Percentiles rank a stretch among this genome's conserved stretches.
Evolutionary conservation across 2,797 vertebrate species (phyloP).

Genomic region (Simalia tracyae): DNA sequence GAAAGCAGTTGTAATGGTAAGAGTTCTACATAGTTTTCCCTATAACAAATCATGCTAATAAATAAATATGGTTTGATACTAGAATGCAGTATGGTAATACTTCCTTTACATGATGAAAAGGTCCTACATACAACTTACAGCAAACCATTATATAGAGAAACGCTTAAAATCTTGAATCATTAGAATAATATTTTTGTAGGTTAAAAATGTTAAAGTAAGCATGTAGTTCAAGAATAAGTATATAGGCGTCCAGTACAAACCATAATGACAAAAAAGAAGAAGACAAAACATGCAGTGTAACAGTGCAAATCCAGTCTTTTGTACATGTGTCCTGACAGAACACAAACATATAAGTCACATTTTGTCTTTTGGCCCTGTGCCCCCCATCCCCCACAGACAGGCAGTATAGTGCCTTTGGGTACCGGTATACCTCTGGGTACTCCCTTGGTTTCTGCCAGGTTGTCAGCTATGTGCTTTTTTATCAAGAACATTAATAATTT

Average conservation of each 20-base stretch:
- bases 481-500: neutral
- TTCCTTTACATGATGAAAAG: neutral
- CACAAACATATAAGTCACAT: neutral
- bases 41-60: neutral
- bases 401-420: neutral
- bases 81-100: neutral
- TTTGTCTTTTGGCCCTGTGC: neutral
- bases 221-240: neutral
- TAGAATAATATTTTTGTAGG: neutral
- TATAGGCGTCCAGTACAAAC: neutral
- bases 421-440: neutral
- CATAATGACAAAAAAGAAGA: neutral
- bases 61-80: conserved; percentile 1
- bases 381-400: neutral
- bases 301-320: neutral
- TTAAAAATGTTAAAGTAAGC: neutral
- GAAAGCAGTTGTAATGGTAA: neutral
- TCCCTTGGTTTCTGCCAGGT: neutral
- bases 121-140: neutral
- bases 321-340: neutral
- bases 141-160: neutral
- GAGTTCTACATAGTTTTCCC: neutral
- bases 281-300: neutral
- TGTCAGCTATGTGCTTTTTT: neutral
- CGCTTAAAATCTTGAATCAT: neutral